phyloP scores from a whole-genome alignment of 1,140 invertebrate genomes.

The Drosophila truncata region DNA sequence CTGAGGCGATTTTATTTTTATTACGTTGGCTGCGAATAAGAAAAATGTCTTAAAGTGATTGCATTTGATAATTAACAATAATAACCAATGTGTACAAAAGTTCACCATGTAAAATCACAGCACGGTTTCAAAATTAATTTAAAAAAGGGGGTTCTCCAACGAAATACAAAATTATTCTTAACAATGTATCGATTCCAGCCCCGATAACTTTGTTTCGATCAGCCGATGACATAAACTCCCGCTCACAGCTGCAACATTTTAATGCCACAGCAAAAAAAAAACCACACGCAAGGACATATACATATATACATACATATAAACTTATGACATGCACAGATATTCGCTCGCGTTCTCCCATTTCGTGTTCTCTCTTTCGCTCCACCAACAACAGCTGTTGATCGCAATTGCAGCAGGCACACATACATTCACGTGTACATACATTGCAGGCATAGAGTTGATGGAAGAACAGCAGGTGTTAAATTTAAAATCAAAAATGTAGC shows the following conservation, averaged over 20 bases:
- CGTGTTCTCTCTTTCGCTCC: constrained; percentile 18
- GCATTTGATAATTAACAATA: background rate
- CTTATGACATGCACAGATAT: constrained; percentile 12
- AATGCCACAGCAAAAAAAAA: constrained; percentile 29
- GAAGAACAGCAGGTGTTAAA: constrained; percentile 79
- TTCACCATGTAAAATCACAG: constrained; percentile 5
- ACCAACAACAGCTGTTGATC: constrained; percentile 73
- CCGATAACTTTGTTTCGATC: constrained; percentile 12
- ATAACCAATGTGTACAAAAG: constrained; percentile 18
- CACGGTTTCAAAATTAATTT: background rate
- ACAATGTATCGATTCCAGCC: background rate
- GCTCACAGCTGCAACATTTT: constrained; percentile 31
- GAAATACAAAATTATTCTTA: too few relatives aligned
- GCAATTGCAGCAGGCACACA: constrained; percentile 51
- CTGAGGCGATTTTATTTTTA: constrained; percentile 64
- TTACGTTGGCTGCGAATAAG: constrained; percentile 59
- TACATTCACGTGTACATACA: constrained; percentile 2
- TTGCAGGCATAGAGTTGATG: constrained; percentile 49
- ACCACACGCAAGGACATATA: constrained; percentile 41
- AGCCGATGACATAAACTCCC: constrained; percentile 9
- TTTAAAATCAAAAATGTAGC: constrained; percentile 61
- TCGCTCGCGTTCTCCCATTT: constrained; percentile 17
- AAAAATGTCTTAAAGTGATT: background rate
- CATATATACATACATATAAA: too few relatives aligned
- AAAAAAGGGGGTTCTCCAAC: background rate